A percentile compares a stretch with the other conserved stretches of the same genome.
Conservation (phyloP, 2,888 invertebrate genomes). For the Hecatera dysodea region DNA sequence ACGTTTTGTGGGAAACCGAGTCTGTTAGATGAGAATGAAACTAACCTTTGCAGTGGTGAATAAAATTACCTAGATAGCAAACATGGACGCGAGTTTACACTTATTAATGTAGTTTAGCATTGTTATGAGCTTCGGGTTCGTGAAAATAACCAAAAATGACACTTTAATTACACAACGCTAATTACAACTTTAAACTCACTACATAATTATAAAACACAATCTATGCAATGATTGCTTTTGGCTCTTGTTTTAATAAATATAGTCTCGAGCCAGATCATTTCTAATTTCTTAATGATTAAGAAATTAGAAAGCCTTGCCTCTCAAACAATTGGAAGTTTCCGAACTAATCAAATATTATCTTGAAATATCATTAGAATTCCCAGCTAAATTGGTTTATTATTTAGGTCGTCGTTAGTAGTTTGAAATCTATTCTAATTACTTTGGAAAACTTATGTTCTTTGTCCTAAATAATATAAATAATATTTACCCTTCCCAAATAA, state of each 20-base stretch:
- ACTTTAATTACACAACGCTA: too few relatives aligned
- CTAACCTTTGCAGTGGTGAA: too few relatives aligned
- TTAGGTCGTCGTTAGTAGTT: not conserved
- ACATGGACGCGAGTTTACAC: too few relatives aligned
- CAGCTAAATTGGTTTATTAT: constrained; percentile 10
- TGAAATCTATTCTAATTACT: not conserved
- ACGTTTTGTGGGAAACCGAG: not conserved
- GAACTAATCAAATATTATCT: not conserved
- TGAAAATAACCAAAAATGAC: too few relatives aligned
- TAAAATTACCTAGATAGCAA: too few relatives aligned
- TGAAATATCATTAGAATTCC: constrained; percentile 1
- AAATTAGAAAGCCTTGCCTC: not conserved
- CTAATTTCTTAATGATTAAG: not conserved
- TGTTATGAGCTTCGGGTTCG: too few relatives aligned
- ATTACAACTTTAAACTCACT: too few relatives aligned
- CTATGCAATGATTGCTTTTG: not conserved
- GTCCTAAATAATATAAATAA: not conserved
- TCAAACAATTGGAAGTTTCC: not conserved
- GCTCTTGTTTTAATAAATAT: not conserved
- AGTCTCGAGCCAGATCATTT: not conserved
- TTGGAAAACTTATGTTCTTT: constrained; percentile 2
- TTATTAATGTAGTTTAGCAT: too few relatives aligned
- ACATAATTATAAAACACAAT: too few relatives aligned
- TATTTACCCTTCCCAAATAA: not conserved
- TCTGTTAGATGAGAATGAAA: not conserved